Base-by-base conservation (phyloP, 2,888 invertebrate genomes). In the Cloeon dipterum region DNA sequence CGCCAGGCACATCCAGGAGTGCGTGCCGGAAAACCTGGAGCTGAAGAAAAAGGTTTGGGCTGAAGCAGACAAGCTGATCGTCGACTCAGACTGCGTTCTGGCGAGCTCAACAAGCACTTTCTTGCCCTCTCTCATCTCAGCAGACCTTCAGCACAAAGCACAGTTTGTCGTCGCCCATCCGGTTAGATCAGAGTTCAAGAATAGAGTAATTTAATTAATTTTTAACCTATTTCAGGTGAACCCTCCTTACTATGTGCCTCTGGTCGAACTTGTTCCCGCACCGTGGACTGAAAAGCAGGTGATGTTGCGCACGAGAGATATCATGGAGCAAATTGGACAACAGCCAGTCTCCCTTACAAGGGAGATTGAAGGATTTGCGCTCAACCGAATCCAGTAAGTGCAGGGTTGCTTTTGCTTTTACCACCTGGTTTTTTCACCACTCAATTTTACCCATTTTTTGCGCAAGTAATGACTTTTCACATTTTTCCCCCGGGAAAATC, bases 51-150 rank as follows among this genome's bases (percentile, higher is more conserved):
- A 75, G 49, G 68, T 93, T 5, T 91, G 76, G 55, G 58, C 61
- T 39, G 65, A 77, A 41, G 56, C 93, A 32, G 93, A 94, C 52
- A 65, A 66, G 39, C 35, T 49, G 23, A 60, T 86, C 2, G 69
- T 81, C 1, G 73, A 70, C n/a, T 58, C 70, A 41, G 66, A 68
- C 32, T 77, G 77, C 1, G 81, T 94, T 45, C 52, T 93, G 5
- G 86, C 91, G 1, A 89, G 89, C 47, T 94, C 94, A 0, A 88
- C 93, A 0, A 91, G 89, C 35, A 88, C 89, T 2, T 83, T 89
- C 42, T 59, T 85, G 41, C 89, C 93, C 1, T 93, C 94, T 0
- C 55, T 73, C 34, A 79, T 94, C 50, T 79, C 83, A 17, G 77
- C 78, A 42, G 67, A 71, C 26, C 56, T 96, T 41, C 73, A 70